Evolutionary conservation across 2,888 invertebrate species (phyloP), one percentile per base, ranked within the genome.

Genomic region (Drosophila mimetica): DNA sequence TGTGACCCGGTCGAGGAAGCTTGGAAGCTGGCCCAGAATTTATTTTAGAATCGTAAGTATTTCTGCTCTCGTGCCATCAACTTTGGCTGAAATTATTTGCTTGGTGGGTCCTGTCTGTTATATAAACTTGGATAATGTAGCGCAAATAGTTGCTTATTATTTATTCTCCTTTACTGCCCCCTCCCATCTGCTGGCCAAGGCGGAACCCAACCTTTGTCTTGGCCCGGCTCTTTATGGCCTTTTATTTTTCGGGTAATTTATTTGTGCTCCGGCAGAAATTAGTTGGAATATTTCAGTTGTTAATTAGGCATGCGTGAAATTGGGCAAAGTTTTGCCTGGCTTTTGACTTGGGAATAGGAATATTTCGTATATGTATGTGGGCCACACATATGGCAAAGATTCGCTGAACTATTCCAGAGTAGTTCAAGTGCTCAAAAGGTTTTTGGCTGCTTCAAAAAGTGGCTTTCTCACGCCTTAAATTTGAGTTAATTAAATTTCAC

Each of bases 71-170:
- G 81, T 83, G 81, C 76, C 84, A 72, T 76, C 81, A 88, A 86
- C 88, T 86, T 81, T 76, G 81, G 69, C 76, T 74, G 74, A 84
- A 84, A 84, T 86, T 80, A 84, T 86, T 78, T 79, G 74, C 77
- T 74, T 61, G 55, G 71, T 20, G 9, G 16, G 37, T 63, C 41
- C 61, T 71, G 63, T 60, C 63, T 66, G 66, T 80, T 78, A 83
- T 75, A 88, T 86, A 85, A 84, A 88, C 76, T 88, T 81, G 77
- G 75, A 84, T 84, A 84, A 84, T 84, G 85, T 88, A 88, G 87
- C 87, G 88, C 88, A 83, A 83, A 83, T 83, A 83, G 82, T 83
- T 88, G 83, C 84, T 83, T 83, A 88, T 88, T 83, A 87, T 83
- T 83, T 83, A 87, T 87, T 79, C 88, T 64, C 83, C 64, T 75